phyloP scores from a whole-genome alignment of 2,113 vertebrate genomes.

The Halcyon malimbica region DNA sequence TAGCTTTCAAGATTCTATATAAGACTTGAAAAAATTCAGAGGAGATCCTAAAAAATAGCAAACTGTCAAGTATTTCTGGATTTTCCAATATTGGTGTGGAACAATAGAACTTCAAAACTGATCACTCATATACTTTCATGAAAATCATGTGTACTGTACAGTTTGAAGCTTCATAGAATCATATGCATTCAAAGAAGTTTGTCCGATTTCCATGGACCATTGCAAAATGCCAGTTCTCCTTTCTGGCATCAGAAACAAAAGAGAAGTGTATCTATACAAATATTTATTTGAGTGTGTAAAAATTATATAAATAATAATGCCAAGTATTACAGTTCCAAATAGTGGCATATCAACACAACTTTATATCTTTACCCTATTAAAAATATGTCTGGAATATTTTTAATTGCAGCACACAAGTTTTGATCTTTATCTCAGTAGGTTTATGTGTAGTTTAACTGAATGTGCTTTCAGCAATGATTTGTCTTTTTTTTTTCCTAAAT shows the following conservation, averaged over 20 bases:
- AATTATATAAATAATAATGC: slow-evolving; percentile 12
- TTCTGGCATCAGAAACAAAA: neutral
- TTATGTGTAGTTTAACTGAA: slow-evolving; percentile 55
- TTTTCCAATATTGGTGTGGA: neutral
- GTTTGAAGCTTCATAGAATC: neutral
- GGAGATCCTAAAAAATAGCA: neutral
- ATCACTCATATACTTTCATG: neutral
- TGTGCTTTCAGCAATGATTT: slow-evolving; percentile 66
- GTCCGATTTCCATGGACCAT: neutral
- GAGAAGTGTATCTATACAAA: neutral
- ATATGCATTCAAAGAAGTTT: neutral
- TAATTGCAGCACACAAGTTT: slow-evolving; percentile 24
- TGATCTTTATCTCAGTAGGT: slow-evolving; percentile 46
- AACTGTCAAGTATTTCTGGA: neutral
- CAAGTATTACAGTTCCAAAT: slow-evolving; percentile 40
- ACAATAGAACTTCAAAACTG: neutral
- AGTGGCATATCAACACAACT: slow-evolving; percentile 50
- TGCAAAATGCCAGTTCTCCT: neutral
- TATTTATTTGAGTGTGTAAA: neutral
- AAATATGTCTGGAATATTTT: slow-evolving; percentile 39
- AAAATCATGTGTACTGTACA: neutral
- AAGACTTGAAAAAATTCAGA: neutral
- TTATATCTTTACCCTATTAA: slow-evolving; percentile 65
- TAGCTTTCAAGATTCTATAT: neutral
- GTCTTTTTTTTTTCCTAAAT: slow-evolving; percentile 71